A percentile compares a stretch with the other conserved stretches of the same genome.
Conservation (phyloP, 2,888 invertebrate species). For the Parnassius glacialis region DNA sequence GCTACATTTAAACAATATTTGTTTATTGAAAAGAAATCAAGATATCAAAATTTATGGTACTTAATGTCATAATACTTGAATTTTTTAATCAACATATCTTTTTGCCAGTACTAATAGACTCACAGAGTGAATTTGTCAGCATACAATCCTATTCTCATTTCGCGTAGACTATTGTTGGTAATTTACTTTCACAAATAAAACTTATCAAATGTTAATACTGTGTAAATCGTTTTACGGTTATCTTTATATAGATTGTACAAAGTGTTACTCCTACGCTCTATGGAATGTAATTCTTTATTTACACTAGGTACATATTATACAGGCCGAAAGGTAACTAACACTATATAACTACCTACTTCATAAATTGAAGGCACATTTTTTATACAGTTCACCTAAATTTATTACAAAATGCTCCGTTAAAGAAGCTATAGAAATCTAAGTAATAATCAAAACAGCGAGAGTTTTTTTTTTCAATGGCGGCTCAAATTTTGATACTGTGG, state of each 20-base stretch:
- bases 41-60: too few relatives aligned
- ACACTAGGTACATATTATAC: conserved; percentile 47
- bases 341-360: conserved; percentile 59
- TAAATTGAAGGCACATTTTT: conserved; percentile 77
- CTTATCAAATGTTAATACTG: conserved; percentile 22
- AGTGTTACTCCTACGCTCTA: conserved; percentile 27
- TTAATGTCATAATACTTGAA: too few relatives aligned
- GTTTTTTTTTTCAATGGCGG: conserved; percentile 29
- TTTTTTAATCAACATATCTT: too few relatives aligned
- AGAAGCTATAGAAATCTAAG: conserved; percentile 28
- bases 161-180: not conserved
- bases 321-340: conserved; percentile 60
- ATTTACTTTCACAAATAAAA: conserved; percentile 10
- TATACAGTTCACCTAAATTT: conserved; percentile 62
- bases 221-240: conserved; percentile 12
- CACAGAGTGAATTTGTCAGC: too few relatives aligned
- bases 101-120: too few relatives aligned
- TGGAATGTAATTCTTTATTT: conserved; percentile 45
- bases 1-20: too few relatives aligned
- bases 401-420: conserved; percentile 33
- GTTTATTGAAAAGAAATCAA: too few relatives aligned
- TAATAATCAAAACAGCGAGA: conserved; percentile 9
- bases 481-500: conserved; percentile 9
- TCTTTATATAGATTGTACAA: conserved; percentile 21
- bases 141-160: not conserved